Evolutionary conservation across 1,140 invertebrate species (phyloP).

Genomic region (Amyelois transitella): DNA sequence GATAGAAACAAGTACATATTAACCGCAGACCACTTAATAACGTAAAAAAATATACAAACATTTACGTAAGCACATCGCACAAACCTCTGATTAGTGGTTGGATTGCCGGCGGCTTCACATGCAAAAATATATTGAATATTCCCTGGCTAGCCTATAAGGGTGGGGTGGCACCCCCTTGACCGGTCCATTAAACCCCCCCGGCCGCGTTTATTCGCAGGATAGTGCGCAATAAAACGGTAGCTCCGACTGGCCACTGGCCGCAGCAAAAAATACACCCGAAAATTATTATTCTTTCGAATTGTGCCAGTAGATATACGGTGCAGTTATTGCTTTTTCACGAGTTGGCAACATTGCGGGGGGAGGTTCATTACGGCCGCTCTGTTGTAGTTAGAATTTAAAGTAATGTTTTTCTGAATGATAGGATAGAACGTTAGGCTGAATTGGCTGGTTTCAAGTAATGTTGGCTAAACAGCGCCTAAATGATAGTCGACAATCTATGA

Average conservation of each 20-base stretch:
- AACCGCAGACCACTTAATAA: background rate
- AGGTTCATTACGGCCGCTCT: background rate
- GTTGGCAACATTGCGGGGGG: background rate
- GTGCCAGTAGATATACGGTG: constrained; percentile 16
- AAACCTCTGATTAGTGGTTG: constrained; percentile 42
- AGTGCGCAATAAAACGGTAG: constrained; percentile 60
- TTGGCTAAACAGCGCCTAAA: too few relatives aligned
- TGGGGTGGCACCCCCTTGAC: constrained; percentile 12
- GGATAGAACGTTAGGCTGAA: too few relatives aligned
- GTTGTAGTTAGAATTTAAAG: background rate
- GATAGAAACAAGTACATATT: background rate
- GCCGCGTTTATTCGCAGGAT: constrained; percentile 54
- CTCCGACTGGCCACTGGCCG: constrained; percentile 38
- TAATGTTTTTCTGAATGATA: background rate
- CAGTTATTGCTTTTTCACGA: constrained; percentile 9
- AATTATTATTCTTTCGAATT: constrained; percentile 52
- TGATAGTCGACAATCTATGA: too few relatives aligned
- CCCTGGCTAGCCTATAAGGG: constrained; percentile 29
- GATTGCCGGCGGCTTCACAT: constrained; percentile 28
- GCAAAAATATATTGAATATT: constrained; percentile 62
- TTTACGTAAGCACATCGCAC: background rate
- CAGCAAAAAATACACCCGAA: constrained; percentile 55
- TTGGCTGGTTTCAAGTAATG: too few relatives aligned
- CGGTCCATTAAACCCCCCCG: constrained; percentile 45
- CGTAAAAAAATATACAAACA: background rate